phyloP scores from a whole-genome alignment of 2,113 vertebrate species.

The Caracal caracal region DNA sequence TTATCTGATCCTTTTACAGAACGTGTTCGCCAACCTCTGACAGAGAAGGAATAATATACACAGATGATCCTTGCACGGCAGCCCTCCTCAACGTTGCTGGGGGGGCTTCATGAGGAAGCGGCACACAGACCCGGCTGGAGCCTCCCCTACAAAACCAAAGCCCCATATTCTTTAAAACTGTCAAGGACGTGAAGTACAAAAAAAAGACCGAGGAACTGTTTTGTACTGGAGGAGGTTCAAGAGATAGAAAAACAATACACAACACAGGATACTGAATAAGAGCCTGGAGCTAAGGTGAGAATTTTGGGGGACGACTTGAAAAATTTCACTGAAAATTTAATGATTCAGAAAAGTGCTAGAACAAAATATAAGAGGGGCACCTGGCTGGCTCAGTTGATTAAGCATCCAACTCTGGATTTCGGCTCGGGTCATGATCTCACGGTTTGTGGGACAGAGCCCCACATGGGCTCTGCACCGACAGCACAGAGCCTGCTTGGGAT shows the following conservation, averaged over 20 bases:
- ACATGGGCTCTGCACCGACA: no score
- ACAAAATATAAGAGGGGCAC: conserved; percentile 70
- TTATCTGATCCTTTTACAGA: background rate
- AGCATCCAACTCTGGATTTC: no score
- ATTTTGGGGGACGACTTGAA: background rate
- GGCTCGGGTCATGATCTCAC: no score
- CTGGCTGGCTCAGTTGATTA: no score
- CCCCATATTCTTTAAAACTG: background rate
- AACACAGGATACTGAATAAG: background rate
- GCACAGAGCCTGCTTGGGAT: no score
- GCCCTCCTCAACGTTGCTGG: background rate
- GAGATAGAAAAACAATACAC: background rate
- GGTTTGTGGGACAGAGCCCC: no score
- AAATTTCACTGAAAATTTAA: conserved; percentile 86
- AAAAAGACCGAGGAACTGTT: background rate
- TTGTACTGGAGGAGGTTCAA: background rate
- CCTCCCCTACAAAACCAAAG: background rate
- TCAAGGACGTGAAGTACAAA: background rate
- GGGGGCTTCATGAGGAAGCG: background rate
- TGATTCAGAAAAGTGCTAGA: conserved; percentile 87
- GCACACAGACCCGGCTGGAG: background rate
- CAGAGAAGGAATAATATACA: background rate
- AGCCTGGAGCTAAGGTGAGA: background rate
- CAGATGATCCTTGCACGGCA: background rate
- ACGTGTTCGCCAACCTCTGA: background rate